Conservation (phyloP, 2,113 vertebrate species). For the Ailuropoda melanoleuca region DNA sequence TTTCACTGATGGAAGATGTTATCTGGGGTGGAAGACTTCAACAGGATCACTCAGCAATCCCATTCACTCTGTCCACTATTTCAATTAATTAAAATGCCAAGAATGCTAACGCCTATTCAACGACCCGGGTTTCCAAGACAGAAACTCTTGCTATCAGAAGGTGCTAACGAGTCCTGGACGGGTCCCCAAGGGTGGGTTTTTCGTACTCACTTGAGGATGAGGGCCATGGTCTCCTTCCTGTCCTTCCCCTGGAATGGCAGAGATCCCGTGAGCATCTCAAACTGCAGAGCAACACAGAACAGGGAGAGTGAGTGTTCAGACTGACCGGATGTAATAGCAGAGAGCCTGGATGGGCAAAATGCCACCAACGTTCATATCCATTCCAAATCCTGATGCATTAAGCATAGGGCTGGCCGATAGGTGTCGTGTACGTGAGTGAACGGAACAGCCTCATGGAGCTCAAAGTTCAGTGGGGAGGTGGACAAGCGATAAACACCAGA, state of each 20-base stretch:
- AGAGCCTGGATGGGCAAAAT: fast-evolving
- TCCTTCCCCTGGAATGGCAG: conserved; percentile 99
- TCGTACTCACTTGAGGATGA: conserved; percentile 96
- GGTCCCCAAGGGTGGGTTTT: background rate
- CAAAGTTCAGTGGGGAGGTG: fast-evolving
- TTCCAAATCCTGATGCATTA: fast-evolving
- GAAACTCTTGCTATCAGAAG: background rate
- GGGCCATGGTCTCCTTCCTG: conserved; percentile 98
- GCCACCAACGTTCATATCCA: fast-evolving
- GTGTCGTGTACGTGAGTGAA: fast-evolving
- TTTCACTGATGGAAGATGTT: background rate
- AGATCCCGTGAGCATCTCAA: conserved; percentile 98
- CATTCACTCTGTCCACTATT: fast-evolving
- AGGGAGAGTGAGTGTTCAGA: background rate
- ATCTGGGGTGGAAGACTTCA: background rate
- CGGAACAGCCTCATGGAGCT: fast-evolving
- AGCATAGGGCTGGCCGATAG: fast-evolving
- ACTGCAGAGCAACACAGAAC: conserved; percentile 84
- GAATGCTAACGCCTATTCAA: fast-evolving
- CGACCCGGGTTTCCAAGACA: fast-evolving
- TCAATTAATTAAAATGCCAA: fast-evolving
- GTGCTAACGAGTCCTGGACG: fast-evolving
- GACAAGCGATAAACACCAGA: fast-evolving
- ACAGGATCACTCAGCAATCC: fast-evolving
- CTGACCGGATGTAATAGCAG: fast-evolving